These are phyloP conservation scores for Guaruba guarouba DNA, from an alignment of 2,113 vertebrate genomes.

Conservation along the genomic window DNA sequence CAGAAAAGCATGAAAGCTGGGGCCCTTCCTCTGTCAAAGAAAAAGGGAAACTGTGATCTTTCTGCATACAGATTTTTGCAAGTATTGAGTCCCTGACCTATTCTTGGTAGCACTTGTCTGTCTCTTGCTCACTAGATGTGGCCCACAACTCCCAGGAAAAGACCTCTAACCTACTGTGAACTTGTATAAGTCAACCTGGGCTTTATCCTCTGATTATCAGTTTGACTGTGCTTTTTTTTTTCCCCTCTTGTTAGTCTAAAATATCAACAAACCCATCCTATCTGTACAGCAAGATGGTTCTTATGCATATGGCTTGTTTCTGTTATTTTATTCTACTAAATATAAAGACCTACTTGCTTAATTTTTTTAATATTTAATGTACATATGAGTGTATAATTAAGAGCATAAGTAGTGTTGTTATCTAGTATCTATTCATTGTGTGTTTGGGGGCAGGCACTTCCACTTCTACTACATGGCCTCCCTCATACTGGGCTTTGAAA, in stretches of 20 bases:
- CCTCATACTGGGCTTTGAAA: not conserved
- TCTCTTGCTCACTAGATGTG: not conserved
- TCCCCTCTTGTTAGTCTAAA: not conserved
- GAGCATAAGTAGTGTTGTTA: not conserved
- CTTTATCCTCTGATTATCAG: not conserved
- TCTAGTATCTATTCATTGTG: not conserved
- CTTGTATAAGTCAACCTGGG: not conserved
- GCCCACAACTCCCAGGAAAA: not conserved
- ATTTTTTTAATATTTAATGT: not conserved
- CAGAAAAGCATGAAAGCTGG: slow-evolving; percentile 37
- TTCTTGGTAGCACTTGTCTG: not conserved
- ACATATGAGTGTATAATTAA: not conserved
- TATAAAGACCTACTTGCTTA: not conserved
- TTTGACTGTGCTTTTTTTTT: not conserved
- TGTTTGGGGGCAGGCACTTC: not conserved
- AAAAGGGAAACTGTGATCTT: slow-evolving; percentile 23
- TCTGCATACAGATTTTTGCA: not conserved
- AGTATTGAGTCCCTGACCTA: not conserved
- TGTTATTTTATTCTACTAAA: not conserved
- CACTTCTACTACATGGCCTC: not conserved
- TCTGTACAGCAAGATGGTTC: not conserved
- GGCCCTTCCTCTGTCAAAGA: not conserved
- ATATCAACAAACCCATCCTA: not conserved
- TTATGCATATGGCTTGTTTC: not conserved
- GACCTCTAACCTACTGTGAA: not conserved